Evolutionary conservation across 2,888 invertebrate genomes (phyloP).

Genomic region (Ditula angustiorana): DNA sequence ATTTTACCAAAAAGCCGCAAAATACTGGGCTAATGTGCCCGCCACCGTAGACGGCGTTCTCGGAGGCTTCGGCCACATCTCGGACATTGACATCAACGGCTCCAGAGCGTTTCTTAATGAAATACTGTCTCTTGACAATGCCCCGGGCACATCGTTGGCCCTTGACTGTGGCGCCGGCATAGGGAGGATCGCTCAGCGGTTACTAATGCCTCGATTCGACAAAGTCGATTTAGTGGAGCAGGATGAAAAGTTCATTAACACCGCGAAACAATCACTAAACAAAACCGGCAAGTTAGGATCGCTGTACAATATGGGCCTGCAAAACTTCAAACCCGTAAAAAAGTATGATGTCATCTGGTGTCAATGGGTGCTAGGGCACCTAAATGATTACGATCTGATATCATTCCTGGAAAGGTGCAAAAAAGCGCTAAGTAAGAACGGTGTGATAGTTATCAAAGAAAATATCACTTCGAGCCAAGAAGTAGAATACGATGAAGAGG

Average conservation of each 20-base stretch:
- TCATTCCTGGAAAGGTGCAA: conserved; percentile 89
- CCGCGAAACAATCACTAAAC: conserved; percentile 85
- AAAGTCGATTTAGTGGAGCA: conserved; percentile 97
- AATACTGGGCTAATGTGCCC: conserved; percentile 95
- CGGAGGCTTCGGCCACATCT: conserved; percentile 96
- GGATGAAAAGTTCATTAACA: conserved; percentile 92
- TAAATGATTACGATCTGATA: conserved; percentile 93
- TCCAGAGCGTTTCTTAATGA: conserved; percentile 91
- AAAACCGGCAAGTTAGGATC: conserved; percentile 86
- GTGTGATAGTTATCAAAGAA: conserved; percentile 81
- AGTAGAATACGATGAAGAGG: conserved; percentile 90
- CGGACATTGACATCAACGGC: conserved; percentile 93
- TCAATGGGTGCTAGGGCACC: conserved; percentile 97
- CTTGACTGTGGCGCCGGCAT: conserved; percentile 99
- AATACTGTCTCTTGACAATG: conserved; percentile 67
- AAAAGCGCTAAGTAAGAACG: conserved; percentile 56
- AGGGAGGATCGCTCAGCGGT: conserved; percentile 94
- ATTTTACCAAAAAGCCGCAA: conserved; percentile 89
- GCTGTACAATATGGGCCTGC: conserved; percentile 90
- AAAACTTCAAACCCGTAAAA: conserved; percentile 92
- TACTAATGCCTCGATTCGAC: conserved; percentile 92
- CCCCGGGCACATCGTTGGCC: conserved; percentile 87
- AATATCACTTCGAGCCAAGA: conserved; percentile 90
- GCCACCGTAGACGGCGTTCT: conserved; percentile 97
- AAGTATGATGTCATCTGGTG: conserved; percentile 98